Evolutionary conservation across 2,797 vertebrate species (phyloP), one percentile per base, ranked within the genome.

Genomic region (Girardinus metallicus): DNA sequence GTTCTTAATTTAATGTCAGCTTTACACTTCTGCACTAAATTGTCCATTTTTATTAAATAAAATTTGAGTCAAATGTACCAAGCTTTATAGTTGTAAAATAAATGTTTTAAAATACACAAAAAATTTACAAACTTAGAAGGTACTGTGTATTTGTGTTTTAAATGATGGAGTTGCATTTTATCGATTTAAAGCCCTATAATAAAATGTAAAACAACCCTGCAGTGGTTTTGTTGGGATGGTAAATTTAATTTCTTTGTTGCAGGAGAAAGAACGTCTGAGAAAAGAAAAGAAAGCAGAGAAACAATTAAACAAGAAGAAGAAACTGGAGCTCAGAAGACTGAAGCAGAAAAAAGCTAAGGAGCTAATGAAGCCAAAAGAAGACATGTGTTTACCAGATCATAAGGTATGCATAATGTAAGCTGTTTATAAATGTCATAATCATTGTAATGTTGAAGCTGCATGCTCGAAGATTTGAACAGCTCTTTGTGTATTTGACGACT

Each of bases 261-360:
- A 99, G 98, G 98, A 97, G 93, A 98, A 95, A 87, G 98, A 98
- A 80, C 96, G 98, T 10, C 91, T 99, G 85, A 99, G 97, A 85
- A 97, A 97, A 94, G 97, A 99, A 94, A 99, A 98, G 91, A 96
- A 96, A 23, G 96, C 98, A 79, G 97, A 99, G 91, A 99, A 98
- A 93, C 96, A 97, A 74, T 89, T 99, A 89, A 99, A 99, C 92
- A 99, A 98, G 91, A 97, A 99, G 60, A 96, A 97, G 83, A 99
- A 97, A 92, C 91, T 98, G 84, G 97, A 99, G 85, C 97, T 98
- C 75, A 94, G 96, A 76, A 95, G 97, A 82, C 82, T 98, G 91
- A 98, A 99, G 88, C 92, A 98, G 89, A 96, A 98, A 94, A 98
- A 98, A 92, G 98, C 97, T 41, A 98, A 97, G 88, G 98, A 99